Percentiles rank a stretch among this genome's conserved stretches.
These are phyloP conservation scores for Chymomyza amoena DNA, from an alignment of 2,888 invertebrate genomes.

Conservation along the genomic window DNA sequence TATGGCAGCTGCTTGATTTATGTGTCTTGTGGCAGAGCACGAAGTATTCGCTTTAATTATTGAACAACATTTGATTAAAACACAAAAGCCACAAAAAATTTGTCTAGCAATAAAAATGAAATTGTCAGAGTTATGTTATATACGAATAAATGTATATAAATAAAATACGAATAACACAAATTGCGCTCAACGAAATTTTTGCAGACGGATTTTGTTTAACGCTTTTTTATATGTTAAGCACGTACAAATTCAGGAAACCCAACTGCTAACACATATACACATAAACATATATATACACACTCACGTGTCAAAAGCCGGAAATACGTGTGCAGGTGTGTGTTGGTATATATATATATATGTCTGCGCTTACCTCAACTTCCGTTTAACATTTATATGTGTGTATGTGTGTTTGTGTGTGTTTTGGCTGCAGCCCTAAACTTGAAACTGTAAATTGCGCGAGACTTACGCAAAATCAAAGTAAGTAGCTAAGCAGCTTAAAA, in stretches of 20 bases:
- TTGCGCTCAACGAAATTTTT: constrained; percentile 19
- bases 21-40: constrained; percentile 30
- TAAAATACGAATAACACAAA: constrained; percentile 23
- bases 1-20: constrained; percentile 69
- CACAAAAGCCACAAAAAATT: constrained; percentile 36
- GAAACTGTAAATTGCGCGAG: constrained; percentile 44
- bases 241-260: constrained; percentile 41
- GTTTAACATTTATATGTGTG: constrained; percentile 37
- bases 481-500: constrained; percentile 61
- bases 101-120: constrained; percentile 44
- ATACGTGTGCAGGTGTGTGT: constrained; percentile 24
- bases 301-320: not conserved
- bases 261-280: not conserved
- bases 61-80: constrained; percentile 55
- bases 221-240: constrained; percentile 28
- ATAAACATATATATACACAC: not conserved
- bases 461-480: constrained; percentile 57
- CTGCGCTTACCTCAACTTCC: constrained; percentile 19
- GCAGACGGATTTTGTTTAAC: not conserved
- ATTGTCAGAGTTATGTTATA: constrained; percentile 18
- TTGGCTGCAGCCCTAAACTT: constrained; percentile 62
- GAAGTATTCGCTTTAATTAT: constrained; percentile 52
- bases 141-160: constrained; percentile 8
- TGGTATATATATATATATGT: too few species aligned
- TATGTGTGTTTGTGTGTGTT: constrained; percentile 29